Evolutionary conservation across 2,113 vertebrate species (phyloP), one percentile per base, ranked within the genome.

Genomic region (Neodontobutis hainanensis): DNA sequence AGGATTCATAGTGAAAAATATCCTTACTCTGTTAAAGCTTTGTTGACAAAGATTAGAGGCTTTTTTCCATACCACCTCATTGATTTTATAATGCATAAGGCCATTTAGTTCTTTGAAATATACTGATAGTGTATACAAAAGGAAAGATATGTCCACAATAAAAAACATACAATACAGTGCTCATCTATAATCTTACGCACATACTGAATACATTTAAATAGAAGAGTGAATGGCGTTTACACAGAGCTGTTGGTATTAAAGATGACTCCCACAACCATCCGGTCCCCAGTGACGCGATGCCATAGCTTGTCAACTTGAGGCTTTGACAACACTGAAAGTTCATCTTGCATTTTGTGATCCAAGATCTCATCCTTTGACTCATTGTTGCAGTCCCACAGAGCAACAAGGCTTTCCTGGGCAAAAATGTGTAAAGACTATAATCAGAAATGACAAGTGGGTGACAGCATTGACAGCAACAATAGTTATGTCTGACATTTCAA

Each of bases 331-430:
- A 85, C 78, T 32, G 77, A 11, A 77, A 87, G 60, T 0, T 32
- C 47, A 11, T 81, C 63, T 43, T 75, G 32, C 48, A 65, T 61
- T 75, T 88, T 75, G 65, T 91, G 85, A 80, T 77, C 69, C 55
- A 50, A 75, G 71, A 66, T 79, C 62, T 67, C 72, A 40, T 85
- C 74, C n/a, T 83, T 85, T 70, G 86, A 85, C 87, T 88, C 86
- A 14, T 89, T 87, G 80, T 94, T 93, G 11, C 93, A 88, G 84
- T 96, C 95, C 95, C 94, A 96, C 72, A 98, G 92, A 87, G 93
- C 90, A 59, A 94, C 85, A 75, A 98, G 94, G 72, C 85, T 90
- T 82, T 94, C 95, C 97, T 98, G 82, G 40, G 75, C 16, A 51
- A 70, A 65, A 44, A 66, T 3, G 69, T 9, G 45, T 44, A 75